Base-by-base conservation (phyloP, 2,797 vertebrate species). In the Halcyon badia region DNA sequence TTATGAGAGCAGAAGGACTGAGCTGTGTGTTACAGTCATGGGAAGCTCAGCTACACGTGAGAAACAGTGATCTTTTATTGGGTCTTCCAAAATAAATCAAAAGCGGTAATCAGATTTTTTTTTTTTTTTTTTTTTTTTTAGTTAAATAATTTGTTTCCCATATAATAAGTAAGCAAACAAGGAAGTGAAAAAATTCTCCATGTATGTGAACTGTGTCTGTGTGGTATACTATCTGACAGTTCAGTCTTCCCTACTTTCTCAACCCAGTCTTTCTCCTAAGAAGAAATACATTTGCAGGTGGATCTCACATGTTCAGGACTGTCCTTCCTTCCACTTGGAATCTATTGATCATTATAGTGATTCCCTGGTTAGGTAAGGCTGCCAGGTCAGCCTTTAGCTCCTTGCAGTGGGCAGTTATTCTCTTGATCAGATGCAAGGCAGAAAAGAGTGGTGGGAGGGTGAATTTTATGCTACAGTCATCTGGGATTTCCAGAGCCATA, bases 401-500 rank as follows among this genome's bases (percentile, higher is more conserved):
- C 24, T 62, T 42, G 66, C 72, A 33, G 25, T 49, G n/a, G 39
- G 12, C 42, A 76, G 33, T 13, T 78, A 30, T 15, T 51, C 20
- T 14, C 31, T 57, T 39, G 65, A 10, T 48, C 9, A 39, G 51
- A 83, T 48, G 14, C 16, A 56, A 84, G 81, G 44, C 61, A 54
- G 58, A 86, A 70, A 77, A 46, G 35, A 61, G 25, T 20, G 30
- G 26, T 16, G 28, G 3, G 21, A 2, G 39, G 48, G 42, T 69
- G 30, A 83, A 56, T 96, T 96, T 97, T 93, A 81, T 26, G 42
- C 25, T 49, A 21, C 44, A 77, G 33, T 92, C 30, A 24, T 81
- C 60, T 85, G 68, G 31, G 73, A 44, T 78, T 96, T 95, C 68
- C 11, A 46, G 89, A 89, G 83, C 90, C 79, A 33, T 93, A 96